Percentiles rank a stretch among this genome's conserved stretches.
Conservation (phyloP, 2,113 vertebrate species). For the Gymnarchus niloticus region DNA sequence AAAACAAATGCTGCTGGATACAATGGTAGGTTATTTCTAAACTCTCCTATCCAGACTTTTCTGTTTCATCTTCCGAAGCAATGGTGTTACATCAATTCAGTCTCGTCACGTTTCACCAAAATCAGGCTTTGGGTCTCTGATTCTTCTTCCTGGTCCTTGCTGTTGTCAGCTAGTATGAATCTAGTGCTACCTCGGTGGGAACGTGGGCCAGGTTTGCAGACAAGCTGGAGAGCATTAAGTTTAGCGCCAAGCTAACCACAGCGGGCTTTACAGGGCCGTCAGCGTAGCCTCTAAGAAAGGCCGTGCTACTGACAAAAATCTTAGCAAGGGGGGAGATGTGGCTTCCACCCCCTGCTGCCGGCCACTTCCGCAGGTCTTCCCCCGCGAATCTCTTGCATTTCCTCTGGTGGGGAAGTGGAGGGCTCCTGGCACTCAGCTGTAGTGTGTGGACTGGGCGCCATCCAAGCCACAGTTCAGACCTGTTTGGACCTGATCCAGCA, state of each 20-base stretch:
- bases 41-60: neutral
- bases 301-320: neutral
- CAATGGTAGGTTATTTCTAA: conserved; percentile 73
- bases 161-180: neutral
- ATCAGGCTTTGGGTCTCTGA: neutral
- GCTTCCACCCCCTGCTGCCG: neutral
- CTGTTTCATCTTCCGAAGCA: neutral
- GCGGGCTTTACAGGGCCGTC: neutral
- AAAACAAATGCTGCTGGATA: conserved; percentile 98
- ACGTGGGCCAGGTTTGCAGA: neutral
- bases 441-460: neutral
- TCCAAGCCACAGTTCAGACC: conserved; percentile 1
- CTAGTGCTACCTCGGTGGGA: neutral
- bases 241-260: neutral
- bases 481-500: neutral
- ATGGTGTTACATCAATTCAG: neutral
- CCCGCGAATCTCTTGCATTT: neutral
- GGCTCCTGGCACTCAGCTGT: neutral
- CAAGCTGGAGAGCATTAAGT: neutral
- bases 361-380: neutral
- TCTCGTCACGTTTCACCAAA: neutral
- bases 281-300: neutral
- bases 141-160: neutral
- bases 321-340: neutral
- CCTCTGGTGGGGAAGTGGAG: neutral